Conservation (phyloP, 2,113 vertebrate genomes). For the Chamaea fasciata region DNA sequence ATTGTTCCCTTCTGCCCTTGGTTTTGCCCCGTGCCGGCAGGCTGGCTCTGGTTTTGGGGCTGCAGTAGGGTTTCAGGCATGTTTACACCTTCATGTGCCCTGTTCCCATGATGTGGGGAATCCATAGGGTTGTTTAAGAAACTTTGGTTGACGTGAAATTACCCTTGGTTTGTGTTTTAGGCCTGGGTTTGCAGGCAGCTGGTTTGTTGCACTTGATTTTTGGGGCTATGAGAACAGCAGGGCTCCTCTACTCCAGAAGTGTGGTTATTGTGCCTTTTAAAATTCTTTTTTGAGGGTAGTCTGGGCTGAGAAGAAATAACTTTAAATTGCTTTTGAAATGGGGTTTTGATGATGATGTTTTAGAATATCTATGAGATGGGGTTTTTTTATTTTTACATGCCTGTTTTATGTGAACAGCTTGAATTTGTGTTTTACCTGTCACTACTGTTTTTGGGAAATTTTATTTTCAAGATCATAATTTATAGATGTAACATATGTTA, state of each 20-base stretch:
- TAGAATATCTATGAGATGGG: not conserved
- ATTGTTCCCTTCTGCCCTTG: not conserved
- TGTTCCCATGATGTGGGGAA: not conserved
- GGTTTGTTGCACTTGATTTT: not conserved
- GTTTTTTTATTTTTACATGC: not conserved
- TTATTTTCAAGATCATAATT: not conserved
- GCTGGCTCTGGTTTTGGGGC: not conserved
- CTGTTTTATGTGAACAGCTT: not conserved
- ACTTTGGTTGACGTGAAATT: not conserved
- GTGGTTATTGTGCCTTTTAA: not conserved
- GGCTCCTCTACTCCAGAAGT: not conserved
- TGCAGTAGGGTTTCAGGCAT: not conserved
- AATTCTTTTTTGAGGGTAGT: not conserved
- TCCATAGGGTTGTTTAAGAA: rapidly evolving
- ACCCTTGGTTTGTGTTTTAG: not conserved
- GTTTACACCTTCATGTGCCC: not conserved
- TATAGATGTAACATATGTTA: not conserved
- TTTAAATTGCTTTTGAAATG: not conserved
- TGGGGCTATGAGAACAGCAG: not conserved
- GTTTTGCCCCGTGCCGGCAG: not conserved
- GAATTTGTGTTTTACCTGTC: not conserved
- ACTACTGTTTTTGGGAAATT: not conserved
- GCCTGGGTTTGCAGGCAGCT: rapidly evolving
- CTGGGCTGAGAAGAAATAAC: not conserved
- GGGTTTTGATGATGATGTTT: not conserved